Evolutionary conservation across 2,797 vertebrate genomes (phyloP).

Genomic region (Toxotes lorentzi): DNA sequence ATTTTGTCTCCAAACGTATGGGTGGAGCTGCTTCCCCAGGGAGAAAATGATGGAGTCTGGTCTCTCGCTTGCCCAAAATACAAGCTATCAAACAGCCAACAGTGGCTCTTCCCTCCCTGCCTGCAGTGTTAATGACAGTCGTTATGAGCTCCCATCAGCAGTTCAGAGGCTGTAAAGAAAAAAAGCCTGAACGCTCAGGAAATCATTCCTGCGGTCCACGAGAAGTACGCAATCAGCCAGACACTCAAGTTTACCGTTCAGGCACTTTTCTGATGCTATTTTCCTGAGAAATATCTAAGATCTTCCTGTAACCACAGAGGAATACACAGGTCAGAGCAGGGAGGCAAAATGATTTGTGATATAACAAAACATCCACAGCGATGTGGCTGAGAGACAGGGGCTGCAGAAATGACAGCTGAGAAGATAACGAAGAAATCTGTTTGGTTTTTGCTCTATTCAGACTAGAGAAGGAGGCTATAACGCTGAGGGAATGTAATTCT

Average conservation of each 20-base stretch:
- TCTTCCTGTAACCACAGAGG: background rate
- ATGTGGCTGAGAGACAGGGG: background rate
- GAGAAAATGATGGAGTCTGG: background rate
- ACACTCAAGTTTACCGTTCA: background rate
- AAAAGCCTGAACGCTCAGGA: constrained; percentile 1
- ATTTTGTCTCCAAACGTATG: background rate
- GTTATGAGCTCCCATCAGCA: constrained; percentile 41
- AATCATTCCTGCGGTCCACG: background rate
- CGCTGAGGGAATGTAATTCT: background rate
- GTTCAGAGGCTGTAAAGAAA: constrained; percentile 25
- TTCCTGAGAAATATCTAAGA: background rate
- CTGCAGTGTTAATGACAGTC: constrained; percentile 29
- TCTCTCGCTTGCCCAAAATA: constrained; percentile 6
- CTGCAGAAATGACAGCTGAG: background rate
- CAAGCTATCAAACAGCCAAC: constrained; percentile 22
- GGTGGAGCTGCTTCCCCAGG: constrained; percentile 28
- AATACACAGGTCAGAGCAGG: background rate
- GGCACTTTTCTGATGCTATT: background rate
- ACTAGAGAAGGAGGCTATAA: background rate
- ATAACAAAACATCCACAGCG: constrained; percentile 23
- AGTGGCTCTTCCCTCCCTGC: constrained; percentile 25
- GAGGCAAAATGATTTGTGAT: background rate
- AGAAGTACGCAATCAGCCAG: background rate
- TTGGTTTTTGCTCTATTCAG: constrained; percentile 1
- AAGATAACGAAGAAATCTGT: background rate